Evolutionary conservation across 2,113 vertebrate genomes (phyloP).

Genomic region (Zootoca vivipara): DNA sequence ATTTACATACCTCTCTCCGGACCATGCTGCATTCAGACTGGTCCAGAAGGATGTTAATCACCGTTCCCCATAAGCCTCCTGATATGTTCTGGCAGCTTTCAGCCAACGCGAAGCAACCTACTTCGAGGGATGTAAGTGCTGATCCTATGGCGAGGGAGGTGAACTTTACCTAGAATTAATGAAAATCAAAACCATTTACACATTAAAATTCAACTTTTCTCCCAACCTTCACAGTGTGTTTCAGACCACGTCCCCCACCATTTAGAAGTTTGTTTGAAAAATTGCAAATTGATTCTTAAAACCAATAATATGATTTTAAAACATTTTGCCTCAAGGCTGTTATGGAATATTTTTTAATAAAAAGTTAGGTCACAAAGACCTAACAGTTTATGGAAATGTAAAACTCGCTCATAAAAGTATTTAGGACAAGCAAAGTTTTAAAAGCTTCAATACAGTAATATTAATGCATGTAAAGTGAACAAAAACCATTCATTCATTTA

Average conservation of each 20-base stretch:
- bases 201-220: neutral
- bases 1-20: conserved; percentile 88
- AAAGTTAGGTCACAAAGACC: neutral
- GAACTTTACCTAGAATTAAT: conserved; percentile 86
- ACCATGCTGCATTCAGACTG: conserved; percentile 93
- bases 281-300: neutral
- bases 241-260: neutral
- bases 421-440: neutral
- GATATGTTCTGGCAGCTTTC: conserved; percentile 97
- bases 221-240: neutral
- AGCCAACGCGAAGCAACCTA: conserved; percentile 86
- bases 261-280: neutral
- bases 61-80: conserved; percentile 94
- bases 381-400: neutral
- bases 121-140: conserved; percentile 86
- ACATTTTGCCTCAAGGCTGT: neutral
- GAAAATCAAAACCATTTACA: conserved; percentile 30
- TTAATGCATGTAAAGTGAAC: neutral
- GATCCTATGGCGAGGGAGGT: conserved; percentile 91
- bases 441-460: neutral
- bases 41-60: conserved; percentile 93
- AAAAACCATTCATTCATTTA: neutral
- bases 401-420: neutral
- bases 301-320: neutral
- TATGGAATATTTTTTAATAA: neutral